Evolutionary conservation across 2,797 vertebrate genomes (phyloP).

Genomic region (Urocyon cinereoargenteus): DNA sequence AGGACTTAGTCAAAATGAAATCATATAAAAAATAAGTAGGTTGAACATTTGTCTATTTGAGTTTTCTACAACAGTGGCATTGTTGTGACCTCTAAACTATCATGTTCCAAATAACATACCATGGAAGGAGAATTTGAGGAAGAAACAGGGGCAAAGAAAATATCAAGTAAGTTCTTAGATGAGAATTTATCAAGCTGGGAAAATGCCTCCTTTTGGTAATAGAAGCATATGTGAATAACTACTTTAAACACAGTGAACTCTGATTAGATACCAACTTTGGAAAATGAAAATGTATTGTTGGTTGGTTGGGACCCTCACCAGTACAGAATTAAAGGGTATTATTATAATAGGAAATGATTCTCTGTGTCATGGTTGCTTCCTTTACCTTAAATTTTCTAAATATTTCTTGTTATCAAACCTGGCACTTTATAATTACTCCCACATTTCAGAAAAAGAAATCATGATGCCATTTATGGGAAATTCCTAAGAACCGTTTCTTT

Average conservation of each 20-base stretch:
- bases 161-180: not conserved
- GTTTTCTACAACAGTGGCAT: not conserved
- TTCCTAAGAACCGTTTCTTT: conserved; percentile 66
- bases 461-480: conserved; percentile 52
- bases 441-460: conserved; percentile 55
- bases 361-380: conserved; percentile 53
- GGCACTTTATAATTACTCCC: conserved; percentile 73
- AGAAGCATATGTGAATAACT: conserved; percentile 61
- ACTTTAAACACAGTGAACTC: conserved; percentile 48
- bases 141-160: conserved; percentile 1
- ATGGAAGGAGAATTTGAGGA: not conserved
- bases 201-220: conserved; percentile 15
- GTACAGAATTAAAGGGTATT: conserved; percentile 74
- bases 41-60: not conserved
- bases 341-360: conserved; percentile 70
- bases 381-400: conserved; percentile 75
- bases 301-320: conserved; percentile 65
- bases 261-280: not conserved
- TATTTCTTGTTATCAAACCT: conserved; percentile 67
- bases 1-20: conserved; percentile 55
- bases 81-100: not conserved
- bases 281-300: conserved; percentile 52
- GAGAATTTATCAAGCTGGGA: not conserved
- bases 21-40: not conserved
- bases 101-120: not conserved